Conservation (phyloP, 1,140 invertebrate genomes). For the Littorina saxatilis region DNA sequence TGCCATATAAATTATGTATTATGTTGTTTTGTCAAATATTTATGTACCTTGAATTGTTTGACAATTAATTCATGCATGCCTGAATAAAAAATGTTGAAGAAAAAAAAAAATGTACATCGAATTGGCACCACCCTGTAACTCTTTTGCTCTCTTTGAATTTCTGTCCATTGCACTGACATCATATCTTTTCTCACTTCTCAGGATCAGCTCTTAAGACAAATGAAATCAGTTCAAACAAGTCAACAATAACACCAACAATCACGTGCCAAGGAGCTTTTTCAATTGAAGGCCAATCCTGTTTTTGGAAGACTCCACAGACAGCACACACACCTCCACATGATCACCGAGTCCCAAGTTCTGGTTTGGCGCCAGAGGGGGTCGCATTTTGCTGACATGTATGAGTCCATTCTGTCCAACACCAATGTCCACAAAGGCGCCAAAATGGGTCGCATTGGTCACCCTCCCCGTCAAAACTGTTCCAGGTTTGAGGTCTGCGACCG, state of each 20-base stretch:
- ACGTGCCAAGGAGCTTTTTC: background rate
- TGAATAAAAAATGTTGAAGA: too few species aligned
- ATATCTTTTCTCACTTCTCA: too few species aligned
- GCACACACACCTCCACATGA: constrained; percentile 81
- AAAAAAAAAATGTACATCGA: too few species aligned
- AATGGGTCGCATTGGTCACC: constrained; percentile 87
- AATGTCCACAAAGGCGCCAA: constrained; percentile 93
- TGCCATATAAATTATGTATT: too few species aligned
- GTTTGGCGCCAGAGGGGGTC: constrained; percentile 50
- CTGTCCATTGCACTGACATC: too few species aligned
- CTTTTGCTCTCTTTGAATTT: too few species aligned
- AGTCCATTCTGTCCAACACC: constrained; percentile 87
- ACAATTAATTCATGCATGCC: too few species aligned
- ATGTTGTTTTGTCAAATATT: too few species aligned
- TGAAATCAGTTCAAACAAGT: too few species aligned
- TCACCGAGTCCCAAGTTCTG: constrained; percentile 83
- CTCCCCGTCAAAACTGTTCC: constrained; percentile 79
- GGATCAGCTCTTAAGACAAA: too few species aligned
- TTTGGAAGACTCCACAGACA: constrained; percentile 77
- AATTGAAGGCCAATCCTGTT: constrained; percentile 78
- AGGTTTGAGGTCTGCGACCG: constrained; percentile 79
- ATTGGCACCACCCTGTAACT: too few species aligned
- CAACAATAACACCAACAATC: background rate
- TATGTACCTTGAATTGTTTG: too few species aligned
- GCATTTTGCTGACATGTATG: constrained; percentile 79